Evolutionary conservation across 2,113 vertebrate genomes (phyloP), one percentile per base, ranked within the genome.

Genomic region (Telmatochromis sp.): DNA sequence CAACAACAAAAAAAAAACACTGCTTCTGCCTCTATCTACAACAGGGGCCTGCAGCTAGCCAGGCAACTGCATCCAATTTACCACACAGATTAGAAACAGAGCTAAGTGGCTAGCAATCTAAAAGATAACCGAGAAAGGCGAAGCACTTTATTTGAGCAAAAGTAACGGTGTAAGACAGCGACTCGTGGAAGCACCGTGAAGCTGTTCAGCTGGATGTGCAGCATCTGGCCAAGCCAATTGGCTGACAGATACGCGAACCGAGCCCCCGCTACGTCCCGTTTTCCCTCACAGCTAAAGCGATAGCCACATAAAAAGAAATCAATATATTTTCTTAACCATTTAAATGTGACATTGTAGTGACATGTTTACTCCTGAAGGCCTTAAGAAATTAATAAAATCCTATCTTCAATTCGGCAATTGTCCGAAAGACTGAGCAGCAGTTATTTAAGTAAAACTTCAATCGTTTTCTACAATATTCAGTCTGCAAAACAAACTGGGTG

Each of bases 1-100:
- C 6, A 21, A 70, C 3, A 53, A 26, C 4, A 19, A 28, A 11
- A 51, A 60, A 11, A 31, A 1, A 14, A 3, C 31, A 53, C 31
- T 12, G 31, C 47, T 53, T 78, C 9, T 51, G 73, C 15, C 17
- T 4, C 40, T 7, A 85, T 85, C 49, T 68, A 80, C 87, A 73
- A 68, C 45, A 51, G 81, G 75, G 92, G 92, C 91, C 92, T 93
- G 84, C 87, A 90, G 86, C 84, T 89, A 87, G 80, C 86, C 14
- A 31, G 49, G 21, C 54, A 33, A 45, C 33, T 23, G 45, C 70
- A 82, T 81, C 70, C 70, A 10, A 84, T 23, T 53, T 75, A 23
- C 28, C 45, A 53, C 4, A 23, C 2, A 45, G 33, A 9, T 57
- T 47, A 21, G 31, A 17, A 7, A 45, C 9, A n/a, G 3, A 31